Percentiles rank a stretch among this genome's conserved stretches.
Evolutionary conservation across 2,113 vertebrate genomes (phyloP).

Genomic region (Piprites chloris): DNA sequence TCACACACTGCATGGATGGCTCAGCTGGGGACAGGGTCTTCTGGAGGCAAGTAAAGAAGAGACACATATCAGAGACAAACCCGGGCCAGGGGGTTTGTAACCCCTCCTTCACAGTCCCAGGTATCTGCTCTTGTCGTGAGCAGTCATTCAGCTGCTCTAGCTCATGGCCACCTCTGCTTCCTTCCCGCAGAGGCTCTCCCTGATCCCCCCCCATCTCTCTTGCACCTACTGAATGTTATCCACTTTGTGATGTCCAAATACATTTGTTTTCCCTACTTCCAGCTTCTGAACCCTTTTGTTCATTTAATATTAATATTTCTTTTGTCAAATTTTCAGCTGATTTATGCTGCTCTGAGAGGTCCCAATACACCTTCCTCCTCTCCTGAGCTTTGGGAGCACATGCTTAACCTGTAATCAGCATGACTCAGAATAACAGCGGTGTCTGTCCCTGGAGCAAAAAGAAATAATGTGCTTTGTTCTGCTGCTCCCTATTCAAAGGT

Average conservation of each 20-base stretch:
- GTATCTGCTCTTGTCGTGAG: not conserved
- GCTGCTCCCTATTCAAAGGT: not conserved
- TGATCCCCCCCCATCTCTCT: not conserved
- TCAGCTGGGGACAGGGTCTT: not conserved
- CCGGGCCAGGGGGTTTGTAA: not conserved
- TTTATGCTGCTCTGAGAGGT: not conserved
- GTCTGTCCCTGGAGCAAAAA: not conserved
- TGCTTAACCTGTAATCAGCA: not conserved
- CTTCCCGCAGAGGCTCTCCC: not conserved
- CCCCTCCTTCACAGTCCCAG: not conserved
- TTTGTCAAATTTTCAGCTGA: not conserved
- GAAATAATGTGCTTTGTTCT: slow-evolving; percentile 4
- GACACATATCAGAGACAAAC: not conserved
- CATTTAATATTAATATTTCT: not conserved
- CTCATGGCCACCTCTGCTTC: not conserved
- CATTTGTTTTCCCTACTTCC: not conserved
- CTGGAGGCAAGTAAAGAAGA: not conserved
- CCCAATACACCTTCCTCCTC: not conserved
- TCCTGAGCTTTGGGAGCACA: not conserved
- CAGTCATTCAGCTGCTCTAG: not conserved
- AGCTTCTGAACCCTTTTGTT: not conserved
- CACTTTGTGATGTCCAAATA: not conserved
- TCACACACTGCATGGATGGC: not conserved
- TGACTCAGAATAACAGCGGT: not conserved
- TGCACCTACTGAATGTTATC: not conserved